Conservation (phyloP, 92 coral and sea anemone genomes). For the Phenganax stokvisi region DNA sequence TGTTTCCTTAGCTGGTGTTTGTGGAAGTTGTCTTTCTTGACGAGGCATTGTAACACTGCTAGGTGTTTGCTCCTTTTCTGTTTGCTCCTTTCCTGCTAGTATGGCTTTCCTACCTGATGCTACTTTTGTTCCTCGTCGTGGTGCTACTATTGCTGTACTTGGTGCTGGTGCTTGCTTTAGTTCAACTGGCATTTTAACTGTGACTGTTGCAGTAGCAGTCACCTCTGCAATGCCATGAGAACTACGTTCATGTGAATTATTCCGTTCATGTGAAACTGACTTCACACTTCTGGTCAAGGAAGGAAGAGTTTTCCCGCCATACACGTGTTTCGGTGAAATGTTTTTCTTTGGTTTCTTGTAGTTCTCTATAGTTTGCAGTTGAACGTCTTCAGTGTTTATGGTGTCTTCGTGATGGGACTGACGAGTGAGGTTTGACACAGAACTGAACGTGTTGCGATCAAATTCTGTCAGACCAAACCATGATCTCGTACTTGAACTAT, state of each 20-base stretch:
- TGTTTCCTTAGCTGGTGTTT: no score
- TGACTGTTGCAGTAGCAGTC: conserved; percentile 32
- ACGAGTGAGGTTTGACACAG: conserved; percentile 28
- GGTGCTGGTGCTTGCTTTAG: conserved; percentile 6
- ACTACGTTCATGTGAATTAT: background rate
- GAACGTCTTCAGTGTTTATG: conserved; percentile 25
- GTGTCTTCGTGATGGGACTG: background rate
- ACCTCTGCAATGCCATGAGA: conserved; percentile 20
- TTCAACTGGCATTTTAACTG: conserved; percentile 21
- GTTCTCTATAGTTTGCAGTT: conserved; percentile 13
- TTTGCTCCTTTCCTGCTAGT: no score
- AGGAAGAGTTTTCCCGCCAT: conserved; percentile 12
- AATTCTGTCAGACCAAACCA: conserved; percentile 31
- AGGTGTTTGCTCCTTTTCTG: no score
- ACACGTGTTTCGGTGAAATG: background rate
- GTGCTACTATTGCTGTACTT: conserved; percentile 5
- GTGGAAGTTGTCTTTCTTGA: no score
- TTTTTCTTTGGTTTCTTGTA: background rate
- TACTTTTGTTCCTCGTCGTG: no score
- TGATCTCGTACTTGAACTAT: conserved; percentile 23
- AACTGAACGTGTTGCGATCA: conserved; percentile 32
- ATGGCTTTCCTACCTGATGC: no score
- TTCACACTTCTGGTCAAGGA: background rate
- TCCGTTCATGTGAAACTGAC: background rate
- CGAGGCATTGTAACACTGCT: no score